phyloP scores from a whole-genome alignment of 2,888 invertebrate genomes.

The Tyria jacobaeae region DNA sequence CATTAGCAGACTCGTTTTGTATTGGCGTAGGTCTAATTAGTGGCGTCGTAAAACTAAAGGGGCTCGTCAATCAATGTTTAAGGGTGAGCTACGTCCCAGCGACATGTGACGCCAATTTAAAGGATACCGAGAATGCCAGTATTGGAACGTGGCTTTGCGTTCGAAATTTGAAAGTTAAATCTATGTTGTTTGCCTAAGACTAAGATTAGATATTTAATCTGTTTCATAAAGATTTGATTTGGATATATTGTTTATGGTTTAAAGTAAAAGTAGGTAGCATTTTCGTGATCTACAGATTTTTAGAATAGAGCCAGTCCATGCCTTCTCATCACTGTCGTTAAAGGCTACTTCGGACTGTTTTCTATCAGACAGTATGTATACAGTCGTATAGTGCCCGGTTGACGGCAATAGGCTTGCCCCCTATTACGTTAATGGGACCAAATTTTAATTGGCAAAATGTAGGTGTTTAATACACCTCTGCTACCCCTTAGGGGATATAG shows the following conservation, averaged over 20 bases:
- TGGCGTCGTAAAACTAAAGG: constrained; percentile 76
- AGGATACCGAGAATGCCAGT: constrained; percentile 24
- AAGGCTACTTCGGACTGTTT: too few species aligned
- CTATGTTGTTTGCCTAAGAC: background rate
- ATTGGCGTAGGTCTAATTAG: constrained; percentile 76
- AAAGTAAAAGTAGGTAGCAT: background rate
- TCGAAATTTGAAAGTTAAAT: constrained; percentile 17
- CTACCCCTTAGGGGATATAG: too few species aligned
- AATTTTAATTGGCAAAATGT: too few species aligned
- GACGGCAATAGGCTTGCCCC: too few species aligned
- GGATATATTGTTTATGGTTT: background rate
- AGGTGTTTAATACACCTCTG: too few species aligned
- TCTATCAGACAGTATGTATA: too few species aligned
- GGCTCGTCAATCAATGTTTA: constrained; percentile 78
- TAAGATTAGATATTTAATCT: background rate
- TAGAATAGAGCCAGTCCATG: too few species aligned
- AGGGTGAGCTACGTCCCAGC: constrained; percentile 61
- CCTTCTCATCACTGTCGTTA: too few species aligned
- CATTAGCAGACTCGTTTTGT: constrained; percentile 60
- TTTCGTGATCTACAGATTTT: background rate
- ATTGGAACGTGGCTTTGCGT: constrained; percentile 10
- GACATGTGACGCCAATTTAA: constrained; percentile 40
- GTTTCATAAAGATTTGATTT: background rate
- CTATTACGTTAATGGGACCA: too few species aligned
- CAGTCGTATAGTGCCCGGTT: too few species aligned